Evolutionary conservation across 2,797 vertebrate species (phyloP), one percentile per base, ranked within the genome.

Genomic region (Arnoldichthys spilopterus): DNA sequence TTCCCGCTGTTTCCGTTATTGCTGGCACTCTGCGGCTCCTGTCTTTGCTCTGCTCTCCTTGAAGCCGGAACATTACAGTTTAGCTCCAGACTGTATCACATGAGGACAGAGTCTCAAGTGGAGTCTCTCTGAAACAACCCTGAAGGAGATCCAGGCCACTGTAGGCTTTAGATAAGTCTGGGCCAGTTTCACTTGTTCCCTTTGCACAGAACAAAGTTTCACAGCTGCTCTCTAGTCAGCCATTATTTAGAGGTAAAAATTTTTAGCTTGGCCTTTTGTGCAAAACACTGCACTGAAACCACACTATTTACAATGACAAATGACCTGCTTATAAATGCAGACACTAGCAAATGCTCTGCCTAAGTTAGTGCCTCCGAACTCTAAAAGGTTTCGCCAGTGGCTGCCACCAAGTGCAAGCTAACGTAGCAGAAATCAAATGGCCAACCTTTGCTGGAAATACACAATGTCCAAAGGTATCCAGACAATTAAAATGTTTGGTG

Each of bases 311-410:
- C 73, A 82, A 68, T 85, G 77, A 80, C 77, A 85, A 85, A 85
- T 83, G 56, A 76, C 82, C 74, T 76, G 67, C 74, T 82, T 83
- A 81, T 77, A 77, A 85, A 85, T 83, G 84, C 84, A 82, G 82
- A 85, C 77, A 79, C 76, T 45, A 77, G 82, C 79, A 85, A 79
- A 83, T 75, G 64, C 13, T 47, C 53, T 43, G 51, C 76, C 75
- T 66, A 75, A 70, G 77, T 74, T 79, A 63, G 45, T 69, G 72
- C 67, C 34, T 70, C 20, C 20, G 12, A 75, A 62, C 30, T 34
- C 30, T 62, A 34, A 62, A 62, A 34, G 59, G 7, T 20, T 62
- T 18, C 4, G 6, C 59, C 18, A 30, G 30, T 12, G 59, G 47
- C 49, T 40, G 51, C 71, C 64, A 63, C 47, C 20, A 49, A 73